These are phyloP conservation scores for Cottoperca gobio DNA, from an alignment of 2,797 vertebrate genomes.

Conservation along the genomic window DNA sequence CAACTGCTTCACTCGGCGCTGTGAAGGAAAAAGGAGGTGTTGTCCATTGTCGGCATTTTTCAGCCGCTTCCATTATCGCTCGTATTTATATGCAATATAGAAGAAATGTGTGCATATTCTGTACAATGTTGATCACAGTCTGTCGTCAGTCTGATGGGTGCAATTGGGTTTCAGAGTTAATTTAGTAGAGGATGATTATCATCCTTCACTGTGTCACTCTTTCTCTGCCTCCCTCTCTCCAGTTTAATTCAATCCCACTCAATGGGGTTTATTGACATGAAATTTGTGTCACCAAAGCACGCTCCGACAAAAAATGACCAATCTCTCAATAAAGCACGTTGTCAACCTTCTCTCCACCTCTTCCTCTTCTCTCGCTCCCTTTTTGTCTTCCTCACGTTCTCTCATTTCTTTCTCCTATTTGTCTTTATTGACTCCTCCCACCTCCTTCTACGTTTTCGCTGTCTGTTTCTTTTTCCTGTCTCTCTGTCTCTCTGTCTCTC, in stretches of 20 bases:
- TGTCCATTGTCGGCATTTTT: constrained; percentile 13
- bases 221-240: constrained; percentile 12
- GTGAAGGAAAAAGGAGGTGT: background rate
- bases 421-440: constrained; percentile 19
- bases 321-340: constrained; percentile 51
- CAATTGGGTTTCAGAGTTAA: background rate
- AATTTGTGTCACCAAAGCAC: constrained; percentile 54
- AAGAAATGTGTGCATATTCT: background rate
- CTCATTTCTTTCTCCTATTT: constrained; percentile 26
- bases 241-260: constrained; percentile 47
- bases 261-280: constrained; percentile 58
- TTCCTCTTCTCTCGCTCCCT: background rate
- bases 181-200: constrained; percentile 22
- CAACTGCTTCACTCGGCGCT: background rate
- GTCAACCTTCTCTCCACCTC: constrained; percentile 14
- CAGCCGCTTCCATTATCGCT: background rate
- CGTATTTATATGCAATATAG: too few species aligned
- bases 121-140: constrained; percentile 3
- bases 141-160: background rate
- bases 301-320: constrained; percentile 57
- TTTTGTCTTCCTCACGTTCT: constrained; percentile 24
- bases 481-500: background rate
- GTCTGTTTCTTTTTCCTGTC: background rate
- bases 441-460: constrained; percentile 10
- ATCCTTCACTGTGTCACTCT: constrained; percentile 10